Conservation (phyloP, 2,888 invertebrate genomes). For the Limnephilus lunatus region DNA sequence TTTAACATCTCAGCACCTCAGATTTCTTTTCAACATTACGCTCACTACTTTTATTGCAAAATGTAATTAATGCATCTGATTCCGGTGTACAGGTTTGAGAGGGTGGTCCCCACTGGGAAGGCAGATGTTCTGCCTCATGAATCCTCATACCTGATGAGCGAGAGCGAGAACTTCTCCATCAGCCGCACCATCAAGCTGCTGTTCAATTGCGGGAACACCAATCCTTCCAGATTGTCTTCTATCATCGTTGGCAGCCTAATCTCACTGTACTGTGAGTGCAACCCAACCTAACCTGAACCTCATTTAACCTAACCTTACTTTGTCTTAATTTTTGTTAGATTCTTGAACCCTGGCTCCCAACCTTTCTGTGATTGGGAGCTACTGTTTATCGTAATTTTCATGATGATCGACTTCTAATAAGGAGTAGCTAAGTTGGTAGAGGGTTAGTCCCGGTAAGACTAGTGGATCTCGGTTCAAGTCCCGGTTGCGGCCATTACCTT, state of each 20-base stretch:
- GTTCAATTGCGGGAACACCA: constrained; percentile 71
- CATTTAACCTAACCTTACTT: no score
- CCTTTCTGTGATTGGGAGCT: not conserved
- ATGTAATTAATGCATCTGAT: not conserved
- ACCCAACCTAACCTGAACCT: not conserved
- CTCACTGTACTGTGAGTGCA: constrained; percentile 74
- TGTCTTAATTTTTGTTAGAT: not conserved
- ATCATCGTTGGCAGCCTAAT: constrained; percentile 74
- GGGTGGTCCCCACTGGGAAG: not conserved
- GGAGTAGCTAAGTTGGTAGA: no score
- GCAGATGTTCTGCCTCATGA: constrained; percentile 71
- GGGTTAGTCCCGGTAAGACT: no score
- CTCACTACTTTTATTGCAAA: not conserved
- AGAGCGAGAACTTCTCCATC: constrained; percentile 68
- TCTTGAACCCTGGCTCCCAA: not conserved
- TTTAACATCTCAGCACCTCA: not conserved
- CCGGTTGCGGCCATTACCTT: no score
- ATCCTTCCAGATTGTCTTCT: constrained; percentile 75
- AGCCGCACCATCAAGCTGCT: constrained; percentile 72
- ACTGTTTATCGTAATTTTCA: not conserved
- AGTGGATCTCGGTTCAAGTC: no score
- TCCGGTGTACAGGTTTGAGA: constrained; percentile 53
- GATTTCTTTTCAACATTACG: not conserved
- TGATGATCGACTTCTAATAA: no score
- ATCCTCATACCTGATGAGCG: constrained; percentile 68